Evolutionary conservation across 1,140 invertebrate species (phyloP).

Genomic region (Aethina tumida): DNA sequence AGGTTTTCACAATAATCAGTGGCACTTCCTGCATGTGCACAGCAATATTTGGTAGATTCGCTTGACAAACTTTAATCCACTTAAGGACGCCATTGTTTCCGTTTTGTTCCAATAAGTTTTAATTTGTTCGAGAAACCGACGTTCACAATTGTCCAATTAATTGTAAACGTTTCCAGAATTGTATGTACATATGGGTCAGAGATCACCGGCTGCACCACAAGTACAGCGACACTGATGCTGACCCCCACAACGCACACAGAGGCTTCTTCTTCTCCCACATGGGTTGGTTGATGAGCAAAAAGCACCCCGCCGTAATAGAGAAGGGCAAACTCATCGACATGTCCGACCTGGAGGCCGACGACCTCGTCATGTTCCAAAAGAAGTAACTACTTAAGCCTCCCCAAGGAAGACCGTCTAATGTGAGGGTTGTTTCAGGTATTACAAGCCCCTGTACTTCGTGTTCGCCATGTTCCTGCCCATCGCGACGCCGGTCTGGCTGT

Average conservation of each 20-base stretch:
- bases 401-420: no score
- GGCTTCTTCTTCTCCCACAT: conserved; percentile 92
- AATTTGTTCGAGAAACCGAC: no score
- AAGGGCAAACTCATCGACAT: conserved; percentile 75
- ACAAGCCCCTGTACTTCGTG: conserved; percentile 56
- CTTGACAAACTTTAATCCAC: no score
- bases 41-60: no score
- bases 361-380: conserved; percentile 55
- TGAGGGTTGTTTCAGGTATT: conserved; percentile 47
- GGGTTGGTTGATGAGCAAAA: conserved; percentile 80
- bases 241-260: conserved; percentile 77
- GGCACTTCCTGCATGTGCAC: no score
- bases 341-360: conserved; percentile 66
- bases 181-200: conserved; percentile 53
- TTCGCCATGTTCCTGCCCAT: conserved; percentile 68
- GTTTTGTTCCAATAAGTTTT: no score
- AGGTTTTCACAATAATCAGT: no score
- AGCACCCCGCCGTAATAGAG: conserved; percentile 73
- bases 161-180: conserved; percentile 71
- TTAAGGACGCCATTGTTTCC: no score
- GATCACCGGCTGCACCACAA: conserved; percentile 90
- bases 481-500: conserved; percentile 51
- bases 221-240: conserved; percentile 83
- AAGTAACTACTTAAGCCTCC: conserved; percentile 33
- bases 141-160: no score